phyloP scores from a whole-genome alignment of 92 coral and sea anemone species.

The Epizoanthus scotinus region DNA sequence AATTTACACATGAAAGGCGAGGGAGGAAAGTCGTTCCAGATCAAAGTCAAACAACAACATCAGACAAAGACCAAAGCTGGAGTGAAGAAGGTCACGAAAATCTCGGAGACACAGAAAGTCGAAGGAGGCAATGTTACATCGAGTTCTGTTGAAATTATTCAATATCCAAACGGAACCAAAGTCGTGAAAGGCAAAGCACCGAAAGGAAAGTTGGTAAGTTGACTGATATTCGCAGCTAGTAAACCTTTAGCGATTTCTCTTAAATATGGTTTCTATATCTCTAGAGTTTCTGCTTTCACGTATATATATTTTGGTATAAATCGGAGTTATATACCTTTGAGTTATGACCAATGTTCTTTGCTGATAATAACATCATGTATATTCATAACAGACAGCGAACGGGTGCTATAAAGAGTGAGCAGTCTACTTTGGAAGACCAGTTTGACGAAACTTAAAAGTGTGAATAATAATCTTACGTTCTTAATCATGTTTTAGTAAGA shows the following conservation, averaged over 20 bases:
- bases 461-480: too few relatives aligned
- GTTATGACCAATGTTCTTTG: background rate
- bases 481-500: too few relatives aligned
- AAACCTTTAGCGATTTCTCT: too few relatives aligned
- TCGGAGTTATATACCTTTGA: too few relatives aligned
- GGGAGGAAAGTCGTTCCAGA: background rate
- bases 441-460: too few relatives aligned
- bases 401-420: too few relatives aligned
- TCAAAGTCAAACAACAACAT: conserved; percentile 29
- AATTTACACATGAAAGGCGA: background rate
- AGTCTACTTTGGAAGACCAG: too few relatives aligned
- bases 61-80: conserved; percentile 31
- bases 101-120: conserved; percentile 31
- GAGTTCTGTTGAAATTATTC: conserved; percentile 31
- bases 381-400: background rate
- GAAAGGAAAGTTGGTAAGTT: conserved; percentile 8
- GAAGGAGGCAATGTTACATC: conserved; percentile 28
- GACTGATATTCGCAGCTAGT: too few relatives aligned
- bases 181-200: conserved; percentile 35
- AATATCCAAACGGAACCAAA: conserved; percentile 25
- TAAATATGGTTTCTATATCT: too few relatives aligned
- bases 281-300: too few relatives aligned
- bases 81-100: conserved; percentile 18
- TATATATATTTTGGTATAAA: too few relatives aligned
- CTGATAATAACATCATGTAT: background rate